Evolutionary conservation across 2,113 vertebrate species (phyloP).

Genomic region (Centrocercus urophasianus): DNA sequence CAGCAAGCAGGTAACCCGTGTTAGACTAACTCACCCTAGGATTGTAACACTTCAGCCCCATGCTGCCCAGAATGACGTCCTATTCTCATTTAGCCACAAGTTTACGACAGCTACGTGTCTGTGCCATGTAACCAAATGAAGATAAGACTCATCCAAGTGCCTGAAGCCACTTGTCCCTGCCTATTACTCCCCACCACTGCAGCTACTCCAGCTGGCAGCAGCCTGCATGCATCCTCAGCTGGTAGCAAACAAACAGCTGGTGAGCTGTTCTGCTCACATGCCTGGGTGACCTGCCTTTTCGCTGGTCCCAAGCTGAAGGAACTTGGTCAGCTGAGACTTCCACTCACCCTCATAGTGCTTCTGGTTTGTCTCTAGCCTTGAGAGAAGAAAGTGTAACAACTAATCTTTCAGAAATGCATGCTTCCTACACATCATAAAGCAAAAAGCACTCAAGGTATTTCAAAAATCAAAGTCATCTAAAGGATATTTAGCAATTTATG

Average conservation of each 20-base stretch:
- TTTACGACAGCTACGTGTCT: background rate
- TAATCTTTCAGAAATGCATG: background rate
- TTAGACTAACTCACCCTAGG: background rate
- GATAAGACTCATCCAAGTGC: background rate
- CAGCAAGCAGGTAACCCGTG: background rate
- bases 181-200: fast-evolving
- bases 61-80: background rate
- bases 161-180: background rate
- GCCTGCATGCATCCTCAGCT: background rate
- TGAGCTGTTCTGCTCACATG: background rate
- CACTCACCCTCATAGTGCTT: background rate
- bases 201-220: background rate
- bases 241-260: background rate
- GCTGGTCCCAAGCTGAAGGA: background rate
- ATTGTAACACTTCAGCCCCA: background rate
- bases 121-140: background rate
- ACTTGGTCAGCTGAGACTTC: background rate
- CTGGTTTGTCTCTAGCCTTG: background rate
- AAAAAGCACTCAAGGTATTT: background rate
- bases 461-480: background rate
- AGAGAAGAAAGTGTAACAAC: background rate
- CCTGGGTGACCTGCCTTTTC: background rate
- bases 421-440: background rate
- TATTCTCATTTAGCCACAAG: background rate
- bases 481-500: background rate